phyloP scores from a whole-genome alignment of 2,113 vertebrate genomes.

The Chionodraco myersi region DNA sequence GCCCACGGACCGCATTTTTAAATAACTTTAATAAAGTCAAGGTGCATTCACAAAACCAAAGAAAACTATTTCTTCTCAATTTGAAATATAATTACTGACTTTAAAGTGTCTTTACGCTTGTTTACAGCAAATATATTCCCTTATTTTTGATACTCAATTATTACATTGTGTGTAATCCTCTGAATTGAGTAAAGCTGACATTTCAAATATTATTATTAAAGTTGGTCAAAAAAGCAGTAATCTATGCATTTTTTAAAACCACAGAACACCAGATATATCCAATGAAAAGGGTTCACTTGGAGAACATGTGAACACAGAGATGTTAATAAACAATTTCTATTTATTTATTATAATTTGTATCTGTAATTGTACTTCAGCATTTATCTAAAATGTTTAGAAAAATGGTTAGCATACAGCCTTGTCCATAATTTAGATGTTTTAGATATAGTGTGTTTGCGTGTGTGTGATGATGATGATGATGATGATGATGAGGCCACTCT shows the following conservation, averaged over 20 bases:
- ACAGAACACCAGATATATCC: not conserved
- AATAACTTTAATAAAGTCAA: slow-evolving; percentile 2
- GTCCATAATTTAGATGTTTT: not conserved
- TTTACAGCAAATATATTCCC: slow-evolving; percentile 41
- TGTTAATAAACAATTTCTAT: too few relatives aligned
- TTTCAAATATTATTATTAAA: not conserved
- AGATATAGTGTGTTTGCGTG: not conserved
- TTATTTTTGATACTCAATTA: not conserved
- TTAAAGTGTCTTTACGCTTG: not conserved
- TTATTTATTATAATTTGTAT: not conserved
- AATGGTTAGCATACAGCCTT: not conserved
- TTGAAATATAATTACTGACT: not conserved
- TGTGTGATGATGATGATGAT: too few relatives aligned
- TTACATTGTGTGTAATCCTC: not conserved
- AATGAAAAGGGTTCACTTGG: not conserved
- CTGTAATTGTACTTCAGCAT: not conserved
- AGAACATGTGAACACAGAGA: too few relatives aligned
- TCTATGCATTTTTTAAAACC: not conserved
- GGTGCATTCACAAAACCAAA: not conserved
- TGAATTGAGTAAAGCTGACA: not conserved
- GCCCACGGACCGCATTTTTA: not conserved
- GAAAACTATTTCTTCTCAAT: not conserved
- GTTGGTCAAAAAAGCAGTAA: not conserved
- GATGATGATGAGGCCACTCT: slow-evolving; percentile 41
- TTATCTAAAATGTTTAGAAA: not conserved